Evolutionary conservation across 2,113 vertebrate genomes (phyloP), one percentile per base, ranked within the genome.

Genomic region (Thinocorus orbignyianus): DNA sequence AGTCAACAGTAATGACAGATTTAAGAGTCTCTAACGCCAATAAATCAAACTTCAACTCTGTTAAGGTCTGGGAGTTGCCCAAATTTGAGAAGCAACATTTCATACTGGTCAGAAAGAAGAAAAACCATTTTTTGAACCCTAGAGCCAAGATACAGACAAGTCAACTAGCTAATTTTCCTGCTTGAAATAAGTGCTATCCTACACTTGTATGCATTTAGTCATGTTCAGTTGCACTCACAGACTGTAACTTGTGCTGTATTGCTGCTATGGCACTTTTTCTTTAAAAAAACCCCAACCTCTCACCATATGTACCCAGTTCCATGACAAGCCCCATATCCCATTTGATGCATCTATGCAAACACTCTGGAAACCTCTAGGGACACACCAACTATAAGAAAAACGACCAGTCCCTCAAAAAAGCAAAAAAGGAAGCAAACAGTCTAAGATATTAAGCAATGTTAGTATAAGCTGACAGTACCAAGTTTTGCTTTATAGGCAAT

Each of bases 11-110:
- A 85, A 48, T 55, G 44, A 64, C 35, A 83, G 49, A 78, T 62
- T 76, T 46, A 54, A 80, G 51, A 41, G 11, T 42, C 31, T 78
- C 46, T 23, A 73, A 51, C 13, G 37, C 3, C 28, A 86, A n/a
- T 25, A 58, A 88, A 86, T 11, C 28, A 35, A 37, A 64, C 16
- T 30, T 65, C 30, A 80, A 2, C 72, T 90, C 49, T 41, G 17
- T 25, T 20, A 52, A 26, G 15, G 28, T 81, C 69, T 31, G 33
- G 8, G 41, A 77, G 44, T 62, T 0, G 0, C 8, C 3, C 54
- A 66, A 37, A 51, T 86, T 72, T 74, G 18, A 77, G 33, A 65
- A 52, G 3, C 11, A 61, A 44, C 16, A 51, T 46, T 57, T 88
- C 80, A 77, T 8, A 41, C 6, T 17, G 35, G 28, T 62, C 35